Conservation (phyloP, 1,140 invertebrate genomes). For the Zaprionus lachaisei region DNA sequence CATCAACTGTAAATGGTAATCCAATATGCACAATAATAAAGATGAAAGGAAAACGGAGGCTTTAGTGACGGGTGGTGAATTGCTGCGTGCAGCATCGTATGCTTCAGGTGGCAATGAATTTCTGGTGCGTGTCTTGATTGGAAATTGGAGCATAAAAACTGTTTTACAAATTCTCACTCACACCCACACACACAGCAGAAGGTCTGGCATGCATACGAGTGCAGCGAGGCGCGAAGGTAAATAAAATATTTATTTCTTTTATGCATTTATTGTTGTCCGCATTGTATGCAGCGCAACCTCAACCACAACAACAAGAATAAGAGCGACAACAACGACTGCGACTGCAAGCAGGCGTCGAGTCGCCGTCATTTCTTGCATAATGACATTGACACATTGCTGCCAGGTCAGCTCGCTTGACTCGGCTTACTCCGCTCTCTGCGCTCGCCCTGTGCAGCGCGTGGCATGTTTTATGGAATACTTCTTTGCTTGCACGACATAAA, state of each 20-base stretch:
- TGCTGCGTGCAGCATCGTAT: constrained; percentile 42
- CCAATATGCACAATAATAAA: constrained; percentile 18
- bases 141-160: constrained; percentile 81
- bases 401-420: not conserved
- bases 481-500: constrained; percentile 28
- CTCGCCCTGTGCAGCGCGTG: constrained; percentile 22
- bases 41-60: constrained; percentile 22
- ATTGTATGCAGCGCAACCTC: constrained; percentile 46
- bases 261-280: constrained; percentile 32
- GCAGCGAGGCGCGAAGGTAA: constrained; percentile 25
- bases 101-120: constrained; percentile 80
- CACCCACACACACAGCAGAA: constrained; percentile 15
- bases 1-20: constrained; percentile 7
- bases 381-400: constrained; percentile 73
- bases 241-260: constrained; percentile 40
- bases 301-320: constrained; percentile 18
- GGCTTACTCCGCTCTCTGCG: not conserved
- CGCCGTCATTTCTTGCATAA: constrained; percentile 67
- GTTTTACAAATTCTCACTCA: constrained; percentile 61
- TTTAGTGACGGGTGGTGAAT: not conserved
- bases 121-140: constrained; percentile 79
- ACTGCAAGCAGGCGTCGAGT: constrained; percentile 23
- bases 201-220: constrained; percentile 11
- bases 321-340: constrained; percentile 24
- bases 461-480: constrained; percentile 54